Conservation (phyloP, 2,888 invertebrate species). For the Limnephilus auricula region DNA sequence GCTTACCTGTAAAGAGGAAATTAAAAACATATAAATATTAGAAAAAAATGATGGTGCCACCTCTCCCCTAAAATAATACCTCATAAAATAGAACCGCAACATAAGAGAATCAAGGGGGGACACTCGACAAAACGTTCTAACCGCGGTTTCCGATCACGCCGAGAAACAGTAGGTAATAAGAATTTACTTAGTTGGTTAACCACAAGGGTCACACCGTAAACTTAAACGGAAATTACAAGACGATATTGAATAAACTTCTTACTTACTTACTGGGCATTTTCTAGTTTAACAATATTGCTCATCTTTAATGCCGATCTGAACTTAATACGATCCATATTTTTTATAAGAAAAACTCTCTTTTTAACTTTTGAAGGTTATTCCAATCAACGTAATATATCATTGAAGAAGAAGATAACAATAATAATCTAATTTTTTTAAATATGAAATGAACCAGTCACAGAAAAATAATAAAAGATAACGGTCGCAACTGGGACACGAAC, state of each 20-base stretch:
- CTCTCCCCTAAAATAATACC: background rate
- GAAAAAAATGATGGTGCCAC: too few species aligned
- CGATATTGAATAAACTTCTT: background rate
- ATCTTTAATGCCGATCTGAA: too few species aligned
- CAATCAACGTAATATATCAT: too few species aligned
- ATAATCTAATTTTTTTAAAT: too few species aligned
- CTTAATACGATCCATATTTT: too few species aligned
- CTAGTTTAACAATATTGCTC: too few species aligned
- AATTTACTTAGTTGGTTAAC: background rate
- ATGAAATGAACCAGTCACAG: too few species aligned
- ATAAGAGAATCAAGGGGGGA: background rate
- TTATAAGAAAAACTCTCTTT: too few species aligned
- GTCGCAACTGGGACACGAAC: too few species aligned
- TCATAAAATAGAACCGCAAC: background rate
- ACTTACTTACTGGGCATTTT: background rate
- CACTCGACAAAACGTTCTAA: background rate
- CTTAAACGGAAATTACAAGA: background rate
- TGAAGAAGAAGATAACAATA: too few species aligned
- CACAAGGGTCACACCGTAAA: background rate
- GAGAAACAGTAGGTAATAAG: background rate
- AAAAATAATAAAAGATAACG: too few species aligned
- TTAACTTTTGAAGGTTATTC: too few species aligned
- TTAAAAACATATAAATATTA: background rate
- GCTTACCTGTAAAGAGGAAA: background rate
- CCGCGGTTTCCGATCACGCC: background rate